Conservation (phyloP, 2,888 invertebrate genomes). For the Clusia tigrina region DNA sequence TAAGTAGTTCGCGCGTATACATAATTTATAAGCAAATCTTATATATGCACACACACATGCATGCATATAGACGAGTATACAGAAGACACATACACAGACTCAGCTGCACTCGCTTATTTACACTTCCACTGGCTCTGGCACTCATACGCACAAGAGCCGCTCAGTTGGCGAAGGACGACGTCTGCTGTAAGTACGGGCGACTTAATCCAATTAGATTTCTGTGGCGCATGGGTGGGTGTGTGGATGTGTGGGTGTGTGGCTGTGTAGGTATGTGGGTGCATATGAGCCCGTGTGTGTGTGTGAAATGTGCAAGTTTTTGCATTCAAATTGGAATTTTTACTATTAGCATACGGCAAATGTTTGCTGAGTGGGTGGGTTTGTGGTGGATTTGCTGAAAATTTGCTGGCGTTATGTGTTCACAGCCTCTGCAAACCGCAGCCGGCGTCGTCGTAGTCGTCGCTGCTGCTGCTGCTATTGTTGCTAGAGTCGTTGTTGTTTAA, state of each 20-base stretch:
- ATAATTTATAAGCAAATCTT: constrained; percentile 24
- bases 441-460: not conserved
- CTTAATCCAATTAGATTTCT: constrained; percentile 41
- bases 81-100: constrained; percentile 7
- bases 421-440: not conserved
- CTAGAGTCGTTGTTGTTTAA: constrained; percentile 33
- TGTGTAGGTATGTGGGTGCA: not conserved
- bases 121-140: too few species aligned
- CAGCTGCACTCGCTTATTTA: too few species aligned
- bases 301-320: too few species aligned
- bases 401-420: not conserved
- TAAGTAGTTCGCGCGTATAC: constrained; percentile 21
- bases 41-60: not conserved
- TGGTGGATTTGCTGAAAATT: constrained; percentile 22
- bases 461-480: not conserved
- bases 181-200: constrained; percentile 17
- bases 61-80: not conserved
- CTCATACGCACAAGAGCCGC: not conserved
- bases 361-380: constrained; percentile 7
- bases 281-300: constrained; percentile 1
- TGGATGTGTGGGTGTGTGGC: constrained; percentile 17
- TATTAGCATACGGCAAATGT: not conserved
- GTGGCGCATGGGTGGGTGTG: constrained; percentile 15
- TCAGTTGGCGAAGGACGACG: not conserved
- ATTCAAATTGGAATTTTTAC: not conserved